Evolutionary conservation across 1,140 invertebrate species (phyloP), one percentile per base, ranked within the genome.

Genomic region (Drosophila pachea): DNA sequence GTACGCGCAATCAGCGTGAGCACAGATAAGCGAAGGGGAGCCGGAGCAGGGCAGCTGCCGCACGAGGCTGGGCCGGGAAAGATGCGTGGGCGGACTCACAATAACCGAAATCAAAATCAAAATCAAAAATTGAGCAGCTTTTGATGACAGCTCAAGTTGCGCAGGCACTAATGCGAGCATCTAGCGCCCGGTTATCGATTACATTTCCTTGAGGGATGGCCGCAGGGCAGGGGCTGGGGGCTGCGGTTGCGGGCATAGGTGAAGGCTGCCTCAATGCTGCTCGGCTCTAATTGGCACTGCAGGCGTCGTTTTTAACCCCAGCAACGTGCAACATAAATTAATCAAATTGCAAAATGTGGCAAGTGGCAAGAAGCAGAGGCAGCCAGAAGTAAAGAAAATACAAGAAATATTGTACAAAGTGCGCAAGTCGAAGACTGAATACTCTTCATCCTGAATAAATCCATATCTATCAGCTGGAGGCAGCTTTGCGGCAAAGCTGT

Each of bases 81-180:
- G n/a, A 33, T 40, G 11, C 43, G 31, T 33, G 11, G 50, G 16
- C 32, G 45, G 62, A 71, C 54, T 61, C 49, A 67, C 75, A 68
- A 75, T 72, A 77, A 75, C 64, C 75, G 74, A 78, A 84, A 83
- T 79, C 75, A 84, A 78, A 84, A 83, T 76, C 79, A 64, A 74
- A 82, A 86, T 84, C 81, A 84, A 79, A 84, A 84, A 81, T 86
- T 86, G 81, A 86, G 82, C 81, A 86, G 82, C 81, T 86, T 86
- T 86, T 81, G 81, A 86, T 86, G 81, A 86, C 81, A 86, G 81
- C 76, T 86, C 76, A 74, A 84, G 76, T 79, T 64, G 72, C 78
- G 33, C 56, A 48, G 49, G 35, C 45, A 22, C 36, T 54, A 22
- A 29, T 52, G 16, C 53, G 38, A 56, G 29, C 36, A 32, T 16